phyloP scores from a whole-genome alignment of 2,888 invertebrate species.

The Papilio demoleus region DNA sequence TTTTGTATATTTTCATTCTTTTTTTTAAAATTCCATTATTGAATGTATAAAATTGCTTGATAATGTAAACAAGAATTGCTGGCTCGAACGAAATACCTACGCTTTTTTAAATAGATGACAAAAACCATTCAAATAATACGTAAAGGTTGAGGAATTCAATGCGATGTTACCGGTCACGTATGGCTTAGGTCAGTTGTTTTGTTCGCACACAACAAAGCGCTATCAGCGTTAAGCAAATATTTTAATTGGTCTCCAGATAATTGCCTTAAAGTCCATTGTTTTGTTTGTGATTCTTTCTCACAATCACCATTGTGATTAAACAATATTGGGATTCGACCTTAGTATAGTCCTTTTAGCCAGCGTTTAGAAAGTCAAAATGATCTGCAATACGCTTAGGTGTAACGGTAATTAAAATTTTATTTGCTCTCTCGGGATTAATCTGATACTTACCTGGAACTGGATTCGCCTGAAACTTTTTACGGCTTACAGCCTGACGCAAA shows the following conservation, averaged over 20 bases:
- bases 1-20: neutral
- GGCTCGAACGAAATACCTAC: neutral
- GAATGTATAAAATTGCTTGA: too few relatives aligned
- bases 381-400: conserved; percentile 46
- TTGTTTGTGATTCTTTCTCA: conserved; percentile 71
- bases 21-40: too few relatives aligned
- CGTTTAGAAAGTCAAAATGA: conserved; percentile 49
- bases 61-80: neutral
- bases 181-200: conserved; percentile 55
- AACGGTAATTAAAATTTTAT: too few relatives aligned
- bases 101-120: neutral
- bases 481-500: too few relatives aligned
- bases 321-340: conserved; percentile 82
- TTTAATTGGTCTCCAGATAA: conserved; percentile 74
- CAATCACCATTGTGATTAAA: conserved; percentile 79
- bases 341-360: conserved; percentile 62
- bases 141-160: conserved; percentile 7
- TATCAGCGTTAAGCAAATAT: conserved; percentile 66
- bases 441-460: neutral
- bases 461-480: too few relatives aligned
- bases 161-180: conserved; percentile 36
- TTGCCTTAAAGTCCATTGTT: conserved; percentile 75
- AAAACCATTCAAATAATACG: neutral
- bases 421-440: neutral
- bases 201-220: conserved; percentile 60